Conservation (phyloP, 1,140 invertebrate genomes). For the Thaumatotibia leucotreta region DNA sequence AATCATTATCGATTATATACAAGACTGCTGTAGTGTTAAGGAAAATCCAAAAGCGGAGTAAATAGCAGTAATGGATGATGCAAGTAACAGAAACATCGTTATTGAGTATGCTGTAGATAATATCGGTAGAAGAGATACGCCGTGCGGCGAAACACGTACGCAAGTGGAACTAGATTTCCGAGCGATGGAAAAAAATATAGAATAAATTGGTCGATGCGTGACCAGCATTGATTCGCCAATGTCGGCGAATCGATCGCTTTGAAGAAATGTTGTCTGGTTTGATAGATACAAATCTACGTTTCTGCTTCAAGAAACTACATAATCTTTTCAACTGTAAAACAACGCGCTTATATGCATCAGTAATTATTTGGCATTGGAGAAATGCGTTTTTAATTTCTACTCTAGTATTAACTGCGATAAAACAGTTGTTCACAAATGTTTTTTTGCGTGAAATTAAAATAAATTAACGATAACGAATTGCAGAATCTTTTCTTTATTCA, state of each 20-base stretch:
- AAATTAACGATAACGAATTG: background rate
- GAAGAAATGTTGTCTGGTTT: background rate
- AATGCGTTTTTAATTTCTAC: background rate
- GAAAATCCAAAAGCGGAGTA: background rate
- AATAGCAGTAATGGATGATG: conserved; percentile 20
- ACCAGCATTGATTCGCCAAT: conserved; percentile 5
- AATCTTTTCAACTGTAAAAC: background rate
- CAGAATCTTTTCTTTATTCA: background rate
- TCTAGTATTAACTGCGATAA: background rate
- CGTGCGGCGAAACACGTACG: conserved; percentile 42
- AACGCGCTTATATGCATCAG: background rate
- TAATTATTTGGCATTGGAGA: background rate
- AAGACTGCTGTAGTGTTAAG: background rate
- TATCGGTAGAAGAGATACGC: background rate
- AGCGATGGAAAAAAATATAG: conserved; percentile 42
- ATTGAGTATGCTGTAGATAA: background rate
- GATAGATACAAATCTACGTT: background rate
- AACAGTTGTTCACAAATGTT: background rate
- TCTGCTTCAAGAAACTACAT: background rate
- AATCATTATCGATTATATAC: background rate
- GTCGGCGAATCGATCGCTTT: background rate
- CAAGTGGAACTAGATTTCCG: conserved; percentile 35
- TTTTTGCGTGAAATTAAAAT: background rate
- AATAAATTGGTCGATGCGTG: conserved; percentile 24
- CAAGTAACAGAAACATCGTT: background rate